Base-by-base conservation (phyloP, 2,113 vertebrate species). In the Verasper variegatus region DNA sequence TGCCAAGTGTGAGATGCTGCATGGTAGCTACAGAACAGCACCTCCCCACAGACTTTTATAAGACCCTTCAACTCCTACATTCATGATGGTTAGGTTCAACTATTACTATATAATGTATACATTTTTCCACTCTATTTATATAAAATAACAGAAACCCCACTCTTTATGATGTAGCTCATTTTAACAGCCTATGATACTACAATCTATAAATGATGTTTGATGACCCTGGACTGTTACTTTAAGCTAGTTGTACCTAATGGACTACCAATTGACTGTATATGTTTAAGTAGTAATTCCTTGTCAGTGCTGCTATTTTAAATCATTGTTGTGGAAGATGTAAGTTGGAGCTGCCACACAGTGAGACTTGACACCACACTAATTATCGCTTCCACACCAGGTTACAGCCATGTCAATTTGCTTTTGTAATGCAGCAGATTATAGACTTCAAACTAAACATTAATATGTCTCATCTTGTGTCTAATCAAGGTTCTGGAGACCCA, bases 401-500 rank as follows among this genome's bases (percentile, higher is more conserved):
- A 69, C 51, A 68, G 54, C 54, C 10, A 52, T 52, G 52, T 68
- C 65, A 57, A 20, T 17, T 4, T 59, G 27, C 24, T 23, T 4
- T 26, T 42, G 11, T 56, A 20, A 61, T 13, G 0, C 26, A 74
- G 64, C 26, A 68, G 64, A 73, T 60, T n/a, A 64, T 23, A 31
- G 52, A 31, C 24, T 47, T 15, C 2, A 61, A 9, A 21, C 42
- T 49, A 42, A 68, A 49, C 57, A n/a, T 76, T 18, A 67, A 51
- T 52, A n/a, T 69, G 31, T 3, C 58, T 20, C 3, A 24, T 55
- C 1, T 59, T 17, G 20, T 84, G 47, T 77, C 65, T 71, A 37
- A 81, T 76, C 23, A 80, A 99, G 98, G 96, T 97, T 66, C 92
- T 99, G 84, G 98, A 99, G 91, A 95, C 95, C 87, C 97, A 99